Conservation (phyloP, 2,797 vertebrate species). For the Muscicapa comitata region DNA sequence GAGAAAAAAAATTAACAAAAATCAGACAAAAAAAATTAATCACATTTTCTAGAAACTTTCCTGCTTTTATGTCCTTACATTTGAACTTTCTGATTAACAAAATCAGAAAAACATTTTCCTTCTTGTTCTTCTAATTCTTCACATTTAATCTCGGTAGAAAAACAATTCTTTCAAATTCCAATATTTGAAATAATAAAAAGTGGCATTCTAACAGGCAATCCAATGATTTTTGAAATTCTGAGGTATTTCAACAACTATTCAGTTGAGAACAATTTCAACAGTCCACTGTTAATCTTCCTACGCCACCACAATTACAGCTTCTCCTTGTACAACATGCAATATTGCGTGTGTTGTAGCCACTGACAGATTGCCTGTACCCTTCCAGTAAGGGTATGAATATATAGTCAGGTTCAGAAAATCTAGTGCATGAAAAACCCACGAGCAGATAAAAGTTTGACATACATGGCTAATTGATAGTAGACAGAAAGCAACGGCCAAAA, state of each 20-base stretch:
- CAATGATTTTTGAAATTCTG: not conserved
- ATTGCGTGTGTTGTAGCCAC: not conserved
- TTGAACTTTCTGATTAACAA: not conserved
- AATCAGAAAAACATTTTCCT: not conserved
- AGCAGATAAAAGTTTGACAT: not conserved
- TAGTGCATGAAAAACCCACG: not conserved
- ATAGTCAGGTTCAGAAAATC: not conserved
- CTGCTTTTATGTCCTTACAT: not conserved
- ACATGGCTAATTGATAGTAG: not conserved
- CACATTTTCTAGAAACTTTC: not conserved
- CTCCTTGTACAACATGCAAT: not conserved
- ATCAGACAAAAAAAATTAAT: not conserved
- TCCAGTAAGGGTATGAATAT: not conserved
- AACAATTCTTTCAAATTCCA: not conserved
- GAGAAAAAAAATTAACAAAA: not conserved
- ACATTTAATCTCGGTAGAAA: not conserved
- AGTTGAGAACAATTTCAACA: not conserved
- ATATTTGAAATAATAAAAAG: not conserved
- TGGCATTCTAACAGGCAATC: not conserved
- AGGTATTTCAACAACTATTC: not conserved
- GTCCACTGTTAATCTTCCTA: not conserved
- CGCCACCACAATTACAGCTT: not conserved
- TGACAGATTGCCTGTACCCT: not conserved
- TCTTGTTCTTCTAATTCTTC: not conserved
- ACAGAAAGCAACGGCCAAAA: constrained; percentile 8